Evolutionary conservation across 2,113 vertebrate genomes (phyloP).

Genomic region (Bucco capensis): DNA sequence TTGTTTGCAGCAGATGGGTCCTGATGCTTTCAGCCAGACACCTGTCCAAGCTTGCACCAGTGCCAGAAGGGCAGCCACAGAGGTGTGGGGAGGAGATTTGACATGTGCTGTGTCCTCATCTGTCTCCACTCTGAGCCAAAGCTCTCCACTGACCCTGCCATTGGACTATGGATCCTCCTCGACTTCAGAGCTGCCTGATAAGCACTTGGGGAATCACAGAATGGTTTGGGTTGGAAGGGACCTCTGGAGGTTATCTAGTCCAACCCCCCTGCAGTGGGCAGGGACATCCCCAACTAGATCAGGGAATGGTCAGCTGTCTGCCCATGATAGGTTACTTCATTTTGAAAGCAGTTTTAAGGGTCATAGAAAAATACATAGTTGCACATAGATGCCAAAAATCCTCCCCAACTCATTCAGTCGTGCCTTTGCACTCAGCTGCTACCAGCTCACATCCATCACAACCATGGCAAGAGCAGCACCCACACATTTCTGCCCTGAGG

Average conservation of each 20-base stretch:
- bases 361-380: neutral
- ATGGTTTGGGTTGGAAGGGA: too few species aligned
- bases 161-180: neutral
- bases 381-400: neutral
- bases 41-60: neutral
- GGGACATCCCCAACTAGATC: too few species aligned
- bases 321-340: neutral
- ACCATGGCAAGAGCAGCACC: neutral
- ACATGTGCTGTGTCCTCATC: fast-evolving
- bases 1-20: neutral
- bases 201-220: neutral
- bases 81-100: neutral
- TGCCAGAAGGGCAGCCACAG: neutral
- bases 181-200: neutral
- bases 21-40: neutral
- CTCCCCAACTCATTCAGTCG: neutral
- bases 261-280: too few species aligned
- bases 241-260: too few species aligned
- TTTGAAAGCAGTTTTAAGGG: neutral
- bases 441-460: neutral
- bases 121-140: neutral
- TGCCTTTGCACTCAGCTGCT: neutral
- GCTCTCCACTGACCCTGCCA: neutral
- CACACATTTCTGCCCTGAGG: neutral
- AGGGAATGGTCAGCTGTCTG: neutral